Evolutionary conservation across 2,113 vertebrate genomes (phyloP), one percentile per base, ranked within the genome.

Genomic region (Amazona guildingii): DNA sequence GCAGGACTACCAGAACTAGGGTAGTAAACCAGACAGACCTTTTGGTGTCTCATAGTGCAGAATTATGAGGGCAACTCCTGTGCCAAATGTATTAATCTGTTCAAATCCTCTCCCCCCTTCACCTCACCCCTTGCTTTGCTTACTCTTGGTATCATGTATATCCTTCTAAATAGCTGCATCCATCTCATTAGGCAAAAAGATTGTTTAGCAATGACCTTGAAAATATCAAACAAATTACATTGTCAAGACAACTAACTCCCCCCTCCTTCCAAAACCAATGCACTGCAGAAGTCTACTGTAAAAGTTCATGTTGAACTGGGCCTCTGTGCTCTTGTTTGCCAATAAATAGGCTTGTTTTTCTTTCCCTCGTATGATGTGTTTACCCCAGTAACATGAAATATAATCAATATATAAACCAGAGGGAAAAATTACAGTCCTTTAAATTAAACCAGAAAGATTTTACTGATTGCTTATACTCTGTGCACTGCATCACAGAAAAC

Each of bases 391-490:
- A 95, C 54, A 81, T 74, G 54, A 90, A 94, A 89, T 85, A 69
- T 57, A 78, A 92, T 93, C 80, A 88, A 94, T 81, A 96, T 94
- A 95, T 68, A 94, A 96, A 87, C 62, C 52, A 89, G 83, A 94
- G 74, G 78, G 79, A 80, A 96, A 95, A 86, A 82, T 88, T 90
- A 82, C 49, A 90, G 77, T 78, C 18, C 63, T 93, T 95, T 96
- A 92, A 94, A 97, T 97, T 88, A 97, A 94, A 86, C 66, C 61
- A 83, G 91, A 72, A 85, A 55, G 57, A 91, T 89, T 85, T 93
- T 91, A 78, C 86, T 90, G 62, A 94, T 96, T 97, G 78, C 54
- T 95, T 77, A 67, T 87, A 48, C 25, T 37, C 64, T 55, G 35
- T 74, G 48, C 72, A 64, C 41, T 48, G 75, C 4, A 10, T 90